These are phyloP conservation scores for Hydrotaea diabolus DNA, from an alignment of 2,888 invertebrate species.

Conservation along the genomic window DNA sequence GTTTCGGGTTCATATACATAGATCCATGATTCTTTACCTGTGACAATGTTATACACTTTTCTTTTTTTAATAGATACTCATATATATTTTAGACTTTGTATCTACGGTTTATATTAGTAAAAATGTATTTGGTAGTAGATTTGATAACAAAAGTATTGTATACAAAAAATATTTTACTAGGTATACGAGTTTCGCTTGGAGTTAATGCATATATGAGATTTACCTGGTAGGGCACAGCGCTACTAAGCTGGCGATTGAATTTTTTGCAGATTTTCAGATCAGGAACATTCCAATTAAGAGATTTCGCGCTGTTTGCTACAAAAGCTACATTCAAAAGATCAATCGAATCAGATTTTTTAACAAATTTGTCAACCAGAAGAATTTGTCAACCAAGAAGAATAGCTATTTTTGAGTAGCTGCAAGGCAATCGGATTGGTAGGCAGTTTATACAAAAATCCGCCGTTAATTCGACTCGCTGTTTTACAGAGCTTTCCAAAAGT, in stretches of 20 bases:
- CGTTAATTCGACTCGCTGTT: constrained; percentile 83
- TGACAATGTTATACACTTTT: too few relatives aligned
- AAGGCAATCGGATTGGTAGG: constrained; percentile 76
- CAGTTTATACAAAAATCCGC: constrained; percentile 85
- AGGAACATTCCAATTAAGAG: constrained; percentile 85
- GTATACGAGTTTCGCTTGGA: too few relatives aligned
- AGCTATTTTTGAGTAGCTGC: constrained; percentile 86
- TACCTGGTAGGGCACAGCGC: constrained; percentile 85
- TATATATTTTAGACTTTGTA: too few relatives aligned
- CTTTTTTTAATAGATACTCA: too few relatives aligned
- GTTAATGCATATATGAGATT: too few relatives aligned
- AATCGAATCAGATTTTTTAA: constrained; percentile 86
- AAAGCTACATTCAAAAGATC: constrained; percentile 98
- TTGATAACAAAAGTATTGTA: too few relatives aligned
- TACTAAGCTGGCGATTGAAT: constrained; percentile 86
- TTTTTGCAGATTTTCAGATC: constrained; percentile 90
- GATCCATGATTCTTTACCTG: too few relatives aligned
- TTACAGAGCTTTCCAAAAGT: constrained; percentile 84
- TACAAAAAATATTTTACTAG: too few relatives aligned
- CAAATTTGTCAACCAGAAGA: constrained; percentile 87
- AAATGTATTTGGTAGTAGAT: too few relatives aligned
- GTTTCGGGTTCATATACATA: too few relatives aligned
- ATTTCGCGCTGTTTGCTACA: constrained; percentile 75
- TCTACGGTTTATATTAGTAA: too few relatives aligned
- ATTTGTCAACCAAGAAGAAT: constrained; percentile 97